Evolutionary conservation across 2,888 invertebrate species (phyloP), one percentile per base, ranked within the genome.

Genomic region (Cephus sareptanus): DNA sequence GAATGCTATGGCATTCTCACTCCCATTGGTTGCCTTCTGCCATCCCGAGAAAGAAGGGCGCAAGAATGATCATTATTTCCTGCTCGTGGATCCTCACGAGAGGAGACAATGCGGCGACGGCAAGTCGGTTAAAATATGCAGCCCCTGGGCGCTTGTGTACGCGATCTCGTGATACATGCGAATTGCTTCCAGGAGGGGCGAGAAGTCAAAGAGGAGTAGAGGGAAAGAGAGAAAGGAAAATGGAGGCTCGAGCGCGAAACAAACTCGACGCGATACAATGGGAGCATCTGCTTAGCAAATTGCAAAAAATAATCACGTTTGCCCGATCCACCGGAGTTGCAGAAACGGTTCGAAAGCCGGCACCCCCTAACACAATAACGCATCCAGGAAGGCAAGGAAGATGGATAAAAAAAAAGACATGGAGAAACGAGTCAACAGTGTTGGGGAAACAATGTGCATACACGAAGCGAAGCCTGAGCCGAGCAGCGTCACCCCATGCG

Each of bases 221-320:
- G 76, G 70, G 78, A 81, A 68, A 30, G 70, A 34, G 30, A 71
- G 33, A 69, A 74, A 69, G 69, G 40, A 70, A 77, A 70, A 73
- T 33, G 74, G 33, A 76, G 69, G 68, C 73, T 77, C 77, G 75
- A 40, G 76, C 69, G 75, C 68, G 33, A 69, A 69, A 76, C 23
- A 76, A 56, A 71, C 74, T 34, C 69, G 30, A 33, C 79, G 79
- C 77, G 33, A 37, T 37, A 88, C 88, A 88, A 88, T 87, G 77
- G 79, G 83, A 80, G 85, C 85, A 89, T 89, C 88, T 89, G 87
- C 88, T 90, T 88, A 87, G 88, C 87, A 90, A 88, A 89, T 89
- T 88, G 88, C 87, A 82, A 90, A 88, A 90, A 90, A 89, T 90
- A 90, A 90, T 90, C 88, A 89, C 86, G 89, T 90, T 90, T 88